These are phyloP conservation scores for Pammene aurita DNA, from an alignment of 2,888 invertebrate genomes.

Conservation along the genomic window DNA sequence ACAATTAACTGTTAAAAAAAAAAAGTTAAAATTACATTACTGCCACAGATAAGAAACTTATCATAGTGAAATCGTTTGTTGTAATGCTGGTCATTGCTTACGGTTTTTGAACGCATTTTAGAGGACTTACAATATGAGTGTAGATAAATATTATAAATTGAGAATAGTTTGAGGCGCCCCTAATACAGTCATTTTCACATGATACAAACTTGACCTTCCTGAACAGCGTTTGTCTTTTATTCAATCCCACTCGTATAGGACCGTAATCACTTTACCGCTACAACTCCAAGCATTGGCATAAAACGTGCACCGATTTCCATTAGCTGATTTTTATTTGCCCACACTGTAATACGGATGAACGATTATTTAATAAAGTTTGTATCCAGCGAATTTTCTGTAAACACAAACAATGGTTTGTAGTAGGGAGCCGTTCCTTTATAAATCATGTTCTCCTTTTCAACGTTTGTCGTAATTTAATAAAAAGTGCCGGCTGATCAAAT, in stretches of 20 bases:
- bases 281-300: conserved; percentile 18
- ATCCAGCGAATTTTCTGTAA: conserved; percentile 35
- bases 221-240: not conserved
- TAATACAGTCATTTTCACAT: not conserved
- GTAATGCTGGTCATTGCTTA: too few relatives aligned
- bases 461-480: conserved; percentile 56
- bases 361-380: conserved; percentile 35
- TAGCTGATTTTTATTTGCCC: conserved; percentile 28
- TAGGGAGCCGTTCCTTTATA: conserved; percentile 49
- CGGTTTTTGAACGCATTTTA: too few relatives aligned
- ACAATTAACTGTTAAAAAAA: too few relatives aligned
- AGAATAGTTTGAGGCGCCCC: not conserved
- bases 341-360: conserved; percentile 27
- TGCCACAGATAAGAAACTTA: too few relatives aligned
- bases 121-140: too few relatives aligned
- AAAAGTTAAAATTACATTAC: too few relatives aligned
- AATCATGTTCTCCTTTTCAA: conserved; percentile 55
- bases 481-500: conserved; percentile 55
- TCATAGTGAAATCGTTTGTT: too few relatives aligned
- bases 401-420: conserved; percentile 55
- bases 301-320: conserved; percentile 33
- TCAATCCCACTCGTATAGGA: conserved; percentile 4
- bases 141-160: too few relatives aligned
- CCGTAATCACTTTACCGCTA: conserved; percentile 13
- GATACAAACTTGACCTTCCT: conserved; percentile 4